Conservation (phyloP, 1,140 invertebrate genomes). For the Lethrus apterus region DNA sequence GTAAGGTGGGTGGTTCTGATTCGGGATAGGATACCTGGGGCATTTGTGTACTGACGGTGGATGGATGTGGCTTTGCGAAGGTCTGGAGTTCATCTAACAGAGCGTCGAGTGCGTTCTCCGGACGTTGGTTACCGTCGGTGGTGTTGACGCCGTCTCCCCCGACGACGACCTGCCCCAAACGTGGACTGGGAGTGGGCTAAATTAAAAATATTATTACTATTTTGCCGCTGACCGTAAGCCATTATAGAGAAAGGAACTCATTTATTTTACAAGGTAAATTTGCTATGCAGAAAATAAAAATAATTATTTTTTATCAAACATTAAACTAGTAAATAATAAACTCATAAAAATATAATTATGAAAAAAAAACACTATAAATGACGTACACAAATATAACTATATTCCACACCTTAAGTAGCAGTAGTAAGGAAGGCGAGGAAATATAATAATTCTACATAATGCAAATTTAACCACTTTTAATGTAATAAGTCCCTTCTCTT, state of each 20-base stretch:
- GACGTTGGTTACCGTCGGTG: constrained; percentile 56
- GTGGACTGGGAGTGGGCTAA: constrained; percentile 52
- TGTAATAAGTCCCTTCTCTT: no score
- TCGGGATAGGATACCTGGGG: constrained; percentile 22
- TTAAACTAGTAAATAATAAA: no score
- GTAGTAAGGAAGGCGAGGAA: no score
- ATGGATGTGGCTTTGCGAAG: constrained; percentile 59
- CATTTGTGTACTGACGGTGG: constrained; percentile 29
- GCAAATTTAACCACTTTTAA: no score
- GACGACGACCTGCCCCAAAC: constrained; percentile 57
- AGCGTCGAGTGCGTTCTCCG: constrained; percentile 92
- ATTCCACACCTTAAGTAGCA: no score
- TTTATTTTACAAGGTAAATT: neutral
- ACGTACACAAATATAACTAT: no score
- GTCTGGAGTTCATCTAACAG: constrained; percentile 87
- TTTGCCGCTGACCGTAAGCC: no score
- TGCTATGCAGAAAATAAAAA: neutral
- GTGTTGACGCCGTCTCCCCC: constrained; percentile 55
- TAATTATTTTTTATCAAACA: no score
- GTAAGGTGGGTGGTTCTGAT: constrained; percentile 28
- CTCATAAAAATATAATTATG: no score
- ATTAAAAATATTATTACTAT: constrained; percentile 23
- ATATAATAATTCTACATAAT: no score
- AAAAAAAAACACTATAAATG: no score
- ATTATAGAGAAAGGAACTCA: no score